Percentiles rank a stretch among this genome's conserved stretches.
phyloP scores from a whole-genome alignment of 2,888 invertebrate species.

The Hipparchia sbordonii region DNA sequence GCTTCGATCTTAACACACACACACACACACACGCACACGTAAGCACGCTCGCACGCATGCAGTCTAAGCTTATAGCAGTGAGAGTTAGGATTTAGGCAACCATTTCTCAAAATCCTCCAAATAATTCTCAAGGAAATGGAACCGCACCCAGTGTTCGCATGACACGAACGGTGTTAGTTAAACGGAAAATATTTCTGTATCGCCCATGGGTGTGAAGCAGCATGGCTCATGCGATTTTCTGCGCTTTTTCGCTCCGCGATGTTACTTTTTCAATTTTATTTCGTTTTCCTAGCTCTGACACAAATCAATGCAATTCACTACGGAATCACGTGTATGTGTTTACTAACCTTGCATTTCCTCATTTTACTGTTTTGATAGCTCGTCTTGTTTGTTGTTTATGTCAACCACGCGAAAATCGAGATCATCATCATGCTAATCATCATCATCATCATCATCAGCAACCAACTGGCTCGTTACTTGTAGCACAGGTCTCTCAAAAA shows the following conservation, averaged over 20 bases:
- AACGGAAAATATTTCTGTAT: constrained; percentile 74
- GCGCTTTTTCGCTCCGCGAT: constrained; percentile 44
- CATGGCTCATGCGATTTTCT: constrained; percentile 64
- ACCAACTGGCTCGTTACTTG: background rate
- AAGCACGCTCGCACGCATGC: too few species aligned
- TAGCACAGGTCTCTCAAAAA: background rate
- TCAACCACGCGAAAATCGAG: too few species aligned
- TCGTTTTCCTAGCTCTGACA: constrained; percentile 35
- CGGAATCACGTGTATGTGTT: background rate
- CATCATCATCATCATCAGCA: background rate
- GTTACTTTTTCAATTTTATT: constrained; percentile 46
- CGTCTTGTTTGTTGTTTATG: too few species aligned
- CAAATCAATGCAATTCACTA: constrained; percentile 17
- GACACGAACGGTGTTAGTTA: constrained; percentile 65
- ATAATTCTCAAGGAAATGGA: constrained; percentile 16
- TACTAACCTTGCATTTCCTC: background rate
- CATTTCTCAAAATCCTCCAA: background rate
- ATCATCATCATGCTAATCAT: too few species aligned
- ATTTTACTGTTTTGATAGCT: too few species aligned
- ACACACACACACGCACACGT: too few species aligned
- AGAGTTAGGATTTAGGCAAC: too few species aligned
- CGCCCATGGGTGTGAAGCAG: constrained; percentile 62
- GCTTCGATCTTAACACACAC: too few species aligned
- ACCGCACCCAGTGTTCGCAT: constrained; percentile 47
- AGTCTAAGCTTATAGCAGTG: too few species aligned